A percentile compares a stretch with the other conserved stretches of the same genome.
phyloP scores from a whole-genome alignment of 2,797 vertebrate species.

The Tachyglossus aculeatus region DNA sequence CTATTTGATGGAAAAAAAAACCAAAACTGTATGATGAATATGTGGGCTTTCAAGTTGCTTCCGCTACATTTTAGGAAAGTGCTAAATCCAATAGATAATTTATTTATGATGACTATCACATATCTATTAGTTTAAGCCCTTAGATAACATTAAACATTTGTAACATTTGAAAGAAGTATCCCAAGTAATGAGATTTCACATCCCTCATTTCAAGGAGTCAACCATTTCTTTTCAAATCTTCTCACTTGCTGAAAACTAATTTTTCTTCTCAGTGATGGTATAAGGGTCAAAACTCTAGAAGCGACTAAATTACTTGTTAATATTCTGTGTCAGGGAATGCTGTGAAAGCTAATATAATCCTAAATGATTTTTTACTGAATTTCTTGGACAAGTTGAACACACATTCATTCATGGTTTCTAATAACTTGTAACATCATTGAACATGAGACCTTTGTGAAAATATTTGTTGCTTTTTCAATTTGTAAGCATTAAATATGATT shows the following conservation, averaged over 20 bases:
- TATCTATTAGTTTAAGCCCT: background rate
- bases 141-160: background rate
- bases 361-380: background rate
- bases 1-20: background rate
- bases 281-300: background rate
- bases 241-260: background rate
- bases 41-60: background rate
- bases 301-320: slow-evolving; percentile 2
- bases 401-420: slow-evolving; percentile 4
- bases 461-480: slow-evolving; percentile 10
- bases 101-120: background rate
- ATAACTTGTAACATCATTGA: background rate
- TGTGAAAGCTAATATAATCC: background rate
- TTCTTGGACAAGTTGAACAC: background rate
- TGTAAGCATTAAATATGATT: slow-evolving; percentile 19
- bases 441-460: slow-evolving; percentile 10
- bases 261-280: background rate
- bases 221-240: background rate
- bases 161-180: background rate
- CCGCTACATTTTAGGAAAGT: background rate
- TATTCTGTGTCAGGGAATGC: background rate
- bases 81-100: background rate
- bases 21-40: no score
- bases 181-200: background rate
- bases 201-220: background rate